phyloP scores from a whole-genome alignment of 2,888 invertebrate genomes.

The Drosophila niveifrons region DNA sequence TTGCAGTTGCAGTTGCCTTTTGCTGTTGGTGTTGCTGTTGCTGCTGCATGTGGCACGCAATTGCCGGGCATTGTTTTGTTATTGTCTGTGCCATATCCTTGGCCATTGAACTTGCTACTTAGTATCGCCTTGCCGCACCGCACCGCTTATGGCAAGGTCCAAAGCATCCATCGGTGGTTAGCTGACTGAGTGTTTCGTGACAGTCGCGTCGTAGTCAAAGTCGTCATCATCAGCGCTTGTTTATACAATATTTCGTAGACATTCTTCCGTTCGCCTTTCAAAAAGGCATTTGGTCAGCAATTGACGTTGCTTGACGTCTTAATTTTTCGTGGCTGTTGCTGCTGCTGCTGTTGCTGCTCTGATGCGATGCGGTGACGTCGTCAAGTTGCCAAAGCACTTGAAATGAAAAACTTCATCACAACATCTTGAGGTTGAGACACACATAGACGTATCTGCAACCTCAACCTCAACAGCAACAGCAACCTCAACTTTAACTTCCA shows the following conservation, averaged over 20 bases:
- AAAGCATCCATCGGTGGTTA: constrained; percentile 1
- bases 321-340: constrained; percentile 60
- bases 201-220: constrained; percentile 43
- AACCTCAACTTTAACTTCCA: constrained; percentile 34
- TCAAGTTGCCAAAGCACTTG: constrained; percentile 75
- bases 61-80: constrained; percentile 62
- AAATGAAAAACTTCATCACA: constrained; percentile 61
- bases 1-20: constrained; percentile 26
- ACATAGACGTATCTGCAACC: constrained; percentile 30
- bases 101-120: constrained; percentile 73
- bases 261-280: constrained; percentile 41
- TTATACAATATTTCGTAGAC: constrained; percentile 66
- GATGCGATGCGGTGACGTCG: constrained; percentile 35
- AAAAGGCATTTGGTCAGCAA: constrained; percentile 62
- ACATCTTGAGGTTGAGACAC: constrained; percentile 30
- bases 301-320: constrained; percentile 78
- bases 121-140: constrained; percentile 4
- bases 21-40: constrained; percentile 47
- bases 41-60: constrained; percentile 78
- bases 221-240: constrained; percentile 58
- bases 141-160: constrained; percentile 1
- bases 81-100: constrained; percentile 65
- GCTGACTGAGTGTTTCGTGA: constrained; percentile 59
- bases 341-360: constrained; percentile 13
- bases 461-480: constrained; percentile 24